These are phyloP conservation scores for Varecia variegata DNA, from an alignment of 2,797 vertebrate genomes.

Conservation along the genomic window DNA sequence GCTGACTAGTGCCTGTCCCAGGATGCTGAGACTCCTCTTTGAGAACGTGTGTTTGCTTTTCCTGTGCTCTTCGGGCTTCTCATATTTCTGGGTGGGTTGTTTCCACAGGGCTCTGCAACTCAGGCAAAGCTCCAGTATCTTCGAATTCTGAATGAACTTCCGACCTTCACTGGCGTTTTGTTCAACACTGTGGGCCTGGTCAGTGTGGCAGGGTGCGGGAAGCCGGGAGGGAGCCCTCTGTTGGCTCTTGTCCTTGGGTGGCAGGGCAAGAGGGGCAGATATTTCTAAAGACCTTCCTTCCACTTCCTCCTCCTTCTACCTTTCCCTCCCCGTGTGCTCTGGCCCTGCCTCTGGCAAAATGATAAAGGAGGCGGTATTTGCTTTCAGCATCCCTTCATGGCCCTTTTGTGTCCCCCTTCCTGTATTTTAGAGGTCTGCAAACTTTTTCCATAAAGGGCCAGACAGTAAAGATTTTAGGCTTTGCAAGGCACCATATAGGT, in stretches of 20 bases:
- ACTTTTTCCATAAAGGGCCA: not conserved
- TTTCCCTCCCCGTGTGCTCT: not conserved
- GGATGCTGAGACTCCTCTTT: not conserved
- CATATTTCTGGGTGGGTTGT: constrained; percentile 65
- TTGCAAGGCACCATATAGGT: not conserved
- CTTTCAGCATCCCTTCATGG: not conserved
- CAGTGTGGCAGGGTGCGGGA: constrained; percentile 42
- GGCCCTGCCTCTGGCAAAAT: not conserved
- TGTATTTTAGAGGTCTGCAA: constrained; percentile 2
- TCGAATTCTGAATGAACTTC: constrained; percentile 97
- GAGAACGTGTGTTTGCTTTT: constrained; percentile 26
- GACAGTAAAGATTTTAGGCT: constrained; percentile 25
- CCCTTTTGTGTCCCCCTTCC: not conserved
- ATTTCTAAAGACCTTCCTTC: constrained; percentile 1
- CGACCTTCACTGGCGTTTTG: constrained; percentile 96
- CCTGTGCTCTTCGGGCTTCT: constrained; percentile 9
- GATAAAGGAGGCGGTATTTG: not conserved
- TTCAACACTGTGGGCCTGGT: constrained; percentile 99
- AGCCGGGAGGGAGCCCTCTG: not conserved
- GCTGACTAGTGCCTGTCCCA: not conserved
- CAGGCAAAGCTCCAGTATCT: constrained; percentile 99
- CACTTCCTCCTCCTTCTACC: not conserved
- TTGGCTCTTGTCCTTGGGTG: not conserved
- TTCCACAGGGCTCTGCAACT: constrained; percentile 91
- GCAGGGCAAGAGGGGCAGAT: not conserved